Evolutionary conservation across 1,140 invertebrate genomes (phyloP), one percentile per base, ranked within the genome.

Genomic region (Liolophura sinensis): DNA sequence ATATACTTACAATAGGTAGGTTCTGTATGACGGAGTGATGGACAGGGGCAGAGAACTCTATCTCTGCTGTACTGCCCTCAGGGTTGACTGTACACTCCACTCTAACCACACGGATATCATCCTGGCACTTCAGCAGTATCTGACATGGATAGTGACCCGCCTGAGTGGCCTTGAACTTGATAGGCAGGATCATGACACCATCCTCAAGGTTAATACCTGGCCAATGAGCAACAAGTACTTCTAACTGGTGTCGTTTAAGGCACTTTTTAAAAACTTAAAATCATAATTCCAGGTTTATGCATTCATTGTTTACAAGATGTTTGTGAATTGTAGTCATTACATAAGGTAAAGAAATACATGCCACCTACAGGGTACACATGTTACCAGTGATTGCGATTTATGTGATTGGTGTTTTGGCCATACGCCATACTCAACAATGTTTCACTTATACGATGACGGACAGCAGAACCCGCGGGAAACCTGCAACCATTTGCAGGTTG

Each of bases 41-140:
- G 9, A 85, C 81, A 6, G 81, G 78, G 55, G 78, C 65, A 49
- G 67, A 64, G 59, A 85, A 82, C n/a, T 76, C 68, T 51, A 84
- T 65, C 66, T 84, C 74, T n/a, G 81, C 75, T 20, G 73, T 78
- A 65, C 67, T 80, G 47, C 82, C 81, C 69, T 82, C 76, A 67
- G 81, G 81, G 54, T 74, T 77, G 15, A 84, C 82, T 6, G 79
- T 82, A 67, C 79, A 83, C 64, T 82, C 82, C 50, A 84, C 75
- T 54, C 69, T 70, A 60, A 79, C 82, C 15, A 83, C 74, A n/a
- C 82, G 68, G 15, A 84, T 75, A 72, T 84, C 83, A 65, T 84
- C 81, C 46, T 60, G 56, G 49, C 76, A 72, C 22, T 66, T 63
- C 51, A 84, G 68, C 11, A 73, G 67, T 11, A 84, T 73, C 60